Evolutionary conservation across 37 sponge, comb jelly and placozoan species (phyloP), one percentile per base, ranked within the genome.

Genomic region (Diacarnus erythraeanus): DNA sequence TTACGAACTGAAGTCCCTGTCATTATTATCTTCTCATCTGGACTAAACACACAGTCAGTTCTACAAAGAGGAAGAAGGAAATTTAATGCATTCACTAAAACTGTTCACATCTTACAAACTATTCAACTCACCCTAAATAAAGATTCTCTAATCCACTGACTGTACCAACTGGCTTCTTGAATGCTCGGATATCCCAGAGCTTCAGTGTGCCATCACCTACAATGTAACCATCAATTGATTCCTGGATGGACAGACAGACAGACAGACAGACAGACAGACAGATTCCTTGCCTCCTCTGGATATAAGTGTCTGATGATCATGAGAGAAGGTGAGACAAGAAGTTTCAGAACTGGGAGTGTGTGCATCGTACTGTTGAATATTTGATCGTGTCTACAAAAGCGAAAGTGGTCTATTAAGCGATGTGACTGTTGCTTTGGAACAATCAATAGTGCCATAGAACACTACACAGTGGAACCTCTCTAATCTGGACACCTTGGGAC

Each of bases 141-240:
- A 84, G 38, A 69, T 84, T 96, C 1, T 76, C 73, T 44, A 94
- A 77, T 5, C 64, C 79, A 70, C 56, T 79, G 47, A 81, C 90
- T 8, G 85, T 83, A 79, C 69, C 64, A 40, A 97, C 83, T 12
- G 95, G 95, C 38, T 42, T 59, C 71, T 80, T 89, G 69, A 94
- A 85, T 15, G 86, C 42, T 35, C 98, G 60, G 20, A 97, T 80
- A 59, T 97, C 98, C 95, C 95, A 97, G 56, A 92, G 37, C 80
- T 95, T 95, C 34, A 97, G 59, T 20, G 94, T 95, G 64, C 88
- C 91, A 81, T 97, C 98, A 74, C 94, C 93, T 87, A 47, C 12
- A 47, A 47, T 47, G 35, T 64, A 23, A 65, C 29, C 38, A 64
- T 64, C 5, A 47, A 6, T 15, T 6, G 51, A 47, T 47, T 12